Evolutionary conservation across 2,797 vertebrate genomes (phyloP).

Genomic region (Rhinatrema bivittatum): DNA sequence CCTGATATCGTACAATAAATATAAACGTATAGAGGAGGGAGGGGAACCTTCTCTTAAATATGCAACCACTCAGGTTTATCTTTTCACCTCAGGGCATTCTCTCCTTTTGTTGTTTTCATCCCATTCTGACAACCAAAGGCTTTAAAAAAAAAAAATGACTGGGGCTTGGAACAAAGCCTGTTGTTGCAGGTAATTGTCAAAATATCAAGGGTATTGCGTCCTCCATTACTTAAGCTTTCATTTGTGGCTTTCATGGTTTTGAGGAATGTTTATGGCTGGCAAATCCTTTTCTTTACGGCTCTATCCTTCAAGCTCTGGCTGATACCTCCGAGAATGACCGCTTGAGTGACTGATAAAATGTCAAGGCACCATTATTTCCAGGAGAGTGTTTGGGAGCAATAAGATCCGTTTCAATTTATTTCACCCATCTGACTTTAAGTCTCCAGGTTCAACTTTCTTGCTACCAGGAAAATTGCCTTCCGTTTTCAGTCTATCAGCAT

Average conservation of each 20-base stretch:
- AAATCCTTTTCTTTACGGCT: conserved; percentile 66
- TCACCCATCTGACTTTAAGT: conserved; percentile 57
- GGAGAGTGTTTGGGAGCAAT: conserved; percentile 61
- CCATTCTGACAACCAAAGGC: conserved; percentile 42
- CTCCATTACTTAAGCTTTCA: conserved; percentile 71
- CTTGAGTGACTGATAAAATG: conserved; percentile 75
- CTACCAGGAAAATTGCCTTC: conserved; percentile 26
- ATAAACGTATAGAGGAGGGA: too few species aligned
- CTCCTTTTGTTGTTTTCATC: neutral
- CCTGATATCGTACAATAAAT: conserved; percentile 26
- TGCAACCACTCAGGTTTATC: conserved; percentile 12
- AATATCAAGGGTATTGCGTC: conserved; percentile 71
- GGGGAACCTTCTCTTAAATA: too few species aligned
- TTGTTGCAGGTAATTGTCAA: conserved; percentile 65
- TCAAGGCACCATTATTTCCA: conserved; percentile 71
- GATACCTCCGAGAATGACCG: conserved; percentile 60
- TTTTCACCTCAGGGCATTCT: conserved; percentile 8
- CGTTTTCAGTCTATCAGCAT: conserved; percentile 14
- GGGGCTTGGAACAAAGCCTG: conserved; percentile 46
- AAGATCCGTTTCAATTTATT: conserved; percentile 68
- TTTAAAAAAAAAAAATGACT: conserved; percentile 54
- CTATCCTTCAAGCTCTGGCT: conserved; percentile 69
- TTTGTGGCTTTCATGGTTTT: conserved; percentile 71
- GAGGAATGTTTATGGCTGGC: conserved; percentile 73
- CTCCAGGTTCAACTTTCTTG: conserved; percentile 48